phyloP scores from a whole-genome alignment of 2,888 invertebrate genomes.

The Pheosia gnoma region DNA sequence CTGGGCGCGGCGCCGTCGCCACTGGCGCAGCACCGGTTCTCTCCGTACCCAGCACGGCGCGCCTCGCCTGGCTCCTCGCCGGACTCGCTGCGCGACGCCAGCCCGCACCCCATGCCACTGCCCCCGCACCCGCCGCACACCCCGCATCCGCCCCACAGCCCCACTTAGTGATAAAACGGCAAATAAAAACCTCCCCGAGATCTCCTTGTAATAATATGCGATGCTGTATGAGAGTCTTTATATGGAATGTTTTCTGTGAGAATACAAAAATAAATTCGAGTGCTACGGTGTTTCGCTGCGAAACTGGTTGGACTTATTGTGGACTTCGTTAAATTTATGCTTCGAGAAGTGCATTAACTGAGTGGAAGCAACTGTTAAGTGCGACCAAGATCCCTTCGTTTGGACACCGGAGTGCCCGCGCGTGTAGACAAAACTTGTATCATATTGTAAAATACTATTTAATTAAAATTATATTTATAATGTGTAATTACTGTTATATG shows the following conservation, averaged over 20 bases:
- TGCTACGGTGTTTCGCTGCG: constrained; percentile 39
- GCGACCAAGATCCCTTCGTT: constrained; percentile 17
- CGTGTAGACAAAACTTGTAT: constrained; percentile 45
- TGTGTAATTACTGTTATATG: constrained; percentile 79
- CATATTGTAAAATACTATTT: constrained; percentile 75
- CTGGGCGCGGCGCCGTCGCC: constrained; percentile 46
- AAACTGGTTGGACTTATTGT: constrained; percentile 32
- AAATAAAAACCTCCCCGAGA: constrained; percentile 49
- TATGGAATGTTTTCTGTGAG: constrained; percentile 45
- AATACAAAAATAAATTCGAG: constrained; percentile 43
- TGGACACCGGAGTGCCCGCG: constrained; percentile 22
- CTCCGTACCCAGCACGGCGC: constrained; percentile 83
- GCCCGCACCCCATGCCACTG: constrained; percentile 67
- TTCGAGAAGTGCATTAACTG: constrained; percentile 49
- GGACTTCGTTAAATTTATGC: constrained; percentile 45
- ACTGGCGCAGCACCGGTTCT: constrained; percentile 85
- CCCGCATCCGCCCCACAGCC: constrained; percentile 75
- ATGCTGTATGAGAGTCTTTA: constrained; percentile 51
- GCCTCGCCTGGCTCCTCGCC: constrained; percentile 84
- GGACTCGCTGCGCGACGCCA: constrained; percentile 84
- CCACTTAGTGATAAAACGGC: constrained; percentile 67
- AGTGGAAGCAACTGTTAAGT: constrained; percentile 33
- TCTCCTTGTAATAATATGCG: constrained; percentile 54
- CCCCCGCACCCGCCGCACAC: constrained; percentile 70
- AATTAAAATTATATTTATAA: constrained; percentile 59